Conservation (phyloP, 2,888 invertebrate species). For the Molanna angustata region DNA sequence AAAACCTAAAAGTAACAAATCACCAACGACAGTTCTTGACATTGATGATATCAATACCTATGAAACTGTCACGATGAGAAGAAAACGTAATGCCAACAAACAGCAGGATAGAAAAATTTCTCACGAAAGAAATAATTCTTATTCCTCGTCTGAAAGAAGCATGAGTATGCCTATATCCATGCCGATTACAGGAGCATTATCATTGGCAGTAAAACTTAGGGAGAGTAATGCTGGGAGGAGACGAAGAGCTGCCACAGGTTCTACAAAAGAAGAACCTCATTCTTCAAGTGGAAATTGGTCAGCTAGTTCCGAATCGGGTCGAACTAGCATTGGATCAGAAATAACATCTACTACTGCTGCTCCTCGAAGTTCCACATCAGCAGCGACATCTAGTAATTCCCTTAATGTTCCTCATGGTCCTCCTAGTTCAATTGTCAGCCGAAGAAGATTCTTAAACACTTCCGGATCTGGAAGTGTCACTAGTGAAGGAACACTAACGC, state of each 20-base stretch:
- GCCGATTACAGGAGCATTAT: constrained; percentile 56
- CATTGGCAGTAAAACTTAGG: constrained; percentile 68
- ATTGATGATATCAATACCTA: constrained; percentile 61
- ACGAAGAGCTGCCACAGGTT: constrained; percentile 47
- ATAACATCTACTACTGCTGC: constrained; percentile 68
- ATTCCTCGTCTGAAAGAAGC: constrained; percentile 74
- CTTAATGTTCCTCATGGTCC: constrained; percentile 61
- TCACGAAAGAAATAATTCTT: constrained; percentile 76
- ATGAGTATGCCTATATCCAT: constrained; percentile 57
- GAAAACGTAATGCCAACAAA: constrained; percentile 54
- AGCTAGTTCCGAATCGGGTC: constrained; percentile 85
- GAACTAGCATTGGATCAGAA: constrained; percentile 83
- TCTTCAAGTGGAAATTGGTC: constrained; percentile 95
- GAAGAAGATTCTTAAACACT: constrained; percentile 65
- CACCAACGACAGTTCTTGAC: constrained; percentile 47
- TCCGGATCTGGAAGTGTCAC: constrained; percentile 82
- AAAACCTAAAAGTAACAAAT: constrained; percentile 45
- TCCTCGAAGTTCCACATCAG: constrained; percentile 67
- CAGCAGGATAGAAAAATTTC: constrained; percentile 61
- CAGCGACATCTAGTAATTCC: constrained; percentile 68
- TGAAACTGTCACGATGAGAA: constrained; percentile 64
- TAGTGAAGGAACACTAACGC: constrained; percentile 81
- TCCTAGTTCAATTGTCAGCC: constrained; percentile 67
- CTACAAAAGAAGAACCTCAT: constrained; percentile 77
- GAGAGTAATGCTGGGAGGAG: constrained; percentile 68